Base-by-base conservation (phyloP, 2,113 vertebrate species). In the Lampris incognitus region DNA sequence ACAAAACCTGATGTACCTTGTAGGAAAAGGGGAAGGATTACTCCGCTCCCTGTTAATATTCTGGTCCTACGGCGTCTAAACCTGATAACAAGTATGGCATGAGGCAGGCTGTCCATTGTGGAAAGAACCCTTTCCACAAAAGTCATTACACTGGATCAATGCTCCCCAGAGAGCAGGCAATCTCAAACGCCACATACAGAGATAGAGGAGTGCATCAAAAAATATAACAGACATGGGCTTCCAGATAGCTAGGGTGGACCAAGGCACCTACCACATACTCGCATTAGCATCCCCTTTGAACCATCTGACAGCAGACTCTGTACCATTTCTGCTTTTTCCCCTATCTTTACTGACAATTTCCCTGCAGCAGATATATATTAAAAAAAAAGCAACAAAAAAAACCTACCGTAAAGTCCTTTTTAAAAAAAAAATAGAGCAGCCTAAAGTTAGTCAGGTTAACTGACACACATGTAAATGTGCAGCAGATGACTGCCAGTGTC, bases 91-190 rank as follows among this genome's bases (percentile, higher is more conserved):
- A 76, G 83, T 56, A 74, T 78, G 74, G 73, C 81, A 72, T 51
- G 72, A 88, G 77, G 85, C 87, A 82, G 85, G 74, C 79, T 83
- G 83, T 76, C 73, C 82, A 77, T 85, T 80, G 78, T 81, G 61
- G 69, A 68, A 67, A 76, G 74, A 76, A 57, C 24, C 66, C 75
- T 79, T 65, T 78, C 57, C 56, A 76, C 78, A 83, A 79, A 89
- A 84, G 81, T 85, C 87, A 89, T 92, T 86, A 88, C 63, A 50
- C 78, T 42, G 67, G 79, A 88, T 91, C 89, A 84, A 87, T 87
- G 83, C 66, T 85, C 77, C 69, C 84, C 38, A 9, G 83, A 76
- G 77, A 66, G 77, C 72, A 13, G 5, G 79, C 78, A 63, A 51
- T 62, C 72, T 83, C 69, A 44, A 72, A 84, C 69, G n/a, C 72